phyloP scores from a whole-genome alignment of 2,888 invertebrate species.

The Cantharis nigra region DNA sequence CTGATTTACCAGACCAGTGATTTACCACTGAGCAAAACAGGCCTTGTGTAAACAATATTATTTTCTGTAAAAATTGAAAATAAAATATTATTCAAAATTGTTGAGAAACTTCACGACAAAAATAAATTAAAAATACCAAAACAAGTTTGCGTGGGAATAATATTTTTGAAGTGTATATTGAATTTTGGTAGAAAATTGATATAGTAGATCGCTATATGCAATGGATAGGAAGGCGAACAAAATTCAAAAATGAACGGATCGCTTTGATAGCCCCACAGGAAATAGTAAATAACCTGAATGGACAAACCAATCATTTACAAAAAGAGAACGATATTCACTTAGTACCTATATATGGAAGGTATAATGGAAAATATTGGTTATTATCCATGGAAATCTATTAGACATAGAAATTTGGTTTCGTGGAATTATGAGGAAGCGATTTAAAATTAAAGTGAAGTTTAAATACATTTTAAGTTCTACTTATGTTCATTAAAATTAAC shows the following conservation, averaged over 20 bases:
- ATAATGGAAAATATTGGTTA: neutral
- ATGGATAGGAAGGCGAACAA: neutral
- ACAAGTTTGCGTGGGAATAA: neutral
- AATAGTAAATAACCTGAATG: neutral
- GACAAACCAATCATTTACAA: neutral
- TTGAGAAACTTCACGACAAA: neutral
- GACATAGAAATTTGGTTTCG: neutral
- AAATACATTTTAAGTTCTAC: too few species aligned
- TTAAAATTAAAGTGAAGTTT: neutral
- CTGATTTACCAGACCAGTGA: constrained; percentile 85
- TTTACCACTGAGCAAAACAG: constrained; percentile 84
- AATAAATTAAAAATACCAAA: neutral
- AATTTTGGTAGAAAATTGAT: neutral
- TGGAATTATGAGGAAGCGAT: neutral
- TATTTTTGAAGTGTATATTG: neutral
- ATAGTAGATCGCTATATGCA: neutral
- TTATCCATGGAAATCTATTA: neutral
- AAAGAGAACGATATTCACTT: neutral
- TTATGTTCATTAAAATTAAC: neutral
- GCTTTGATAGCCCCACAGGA: neutral
- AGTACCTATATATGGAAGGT: neutral
- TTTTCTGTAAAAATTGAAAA: neutral
- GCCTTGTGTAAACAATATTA: constrained; percentile 52
- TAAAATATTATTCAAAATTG: neutral
- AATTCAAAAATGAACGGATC: neutral